Base-by-base conservation (phyloP, 2,113 vertebrate species). In the Haplochromis burtoni region DNA sequence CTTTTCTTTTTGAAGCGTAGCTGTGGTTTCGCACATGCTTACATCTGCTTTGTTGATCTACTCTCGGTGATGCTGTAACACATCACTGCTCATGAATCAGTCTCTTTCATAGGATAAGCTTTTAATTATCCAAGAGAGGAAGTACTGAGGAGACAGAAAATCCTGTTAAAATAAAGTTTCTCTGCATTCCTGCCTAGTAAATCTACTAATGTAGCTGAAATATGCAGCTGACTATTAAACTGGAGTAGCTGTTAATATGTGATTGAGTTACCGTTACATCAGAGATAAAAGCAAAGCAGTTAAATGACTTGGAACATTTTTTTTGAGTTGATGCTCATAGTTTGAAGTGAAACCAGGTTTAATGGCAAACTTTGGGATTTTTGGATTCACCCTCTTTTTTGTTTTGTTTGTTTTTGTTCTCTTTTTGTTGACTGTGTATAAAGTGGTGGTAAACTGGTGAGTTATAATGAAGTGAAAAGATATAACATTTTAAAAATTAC, bases 391-490 rank as follows among this genome's bases (percentile, higher is more conserved):
- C 11, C 6, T 55, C 53, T 55, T 1, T 7, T 55, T 55, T 55
- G 53, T 55, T 55, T 55, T 1, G 6, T 24, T 24, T 55, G 21
- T 55, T 55, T 55, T 55, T 55, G 53, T 55, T 21, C 19, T 68
- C 16, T 66, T 66, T 12, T n/a, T 66, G 31, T 38, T 33, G 57
- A 57, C 21, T 1, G 21, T 0, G 29, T 33, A 33, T 7, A 63
- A 19, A 63, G 29, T 63, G 29, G 29, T 63, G 13, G 24, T 59
- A 5, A 9, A 59, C 24, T 59, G 55, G 24, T 16, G 13, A 59
- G 24, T 59, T 59, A 29, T 59, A 29, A 29, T 59, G 16, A 16
- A 16, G 24, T 59, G 7, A 59, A 59, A 59, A 29, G 0, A 59
- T 59, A 29, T 59, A 59, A 16, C 24, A 16, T 59, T 29, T 57